Base-by-base conservation (phyloP, 2,888 invertebrate genomes). In the Mactromeris polynyma region DNA sequence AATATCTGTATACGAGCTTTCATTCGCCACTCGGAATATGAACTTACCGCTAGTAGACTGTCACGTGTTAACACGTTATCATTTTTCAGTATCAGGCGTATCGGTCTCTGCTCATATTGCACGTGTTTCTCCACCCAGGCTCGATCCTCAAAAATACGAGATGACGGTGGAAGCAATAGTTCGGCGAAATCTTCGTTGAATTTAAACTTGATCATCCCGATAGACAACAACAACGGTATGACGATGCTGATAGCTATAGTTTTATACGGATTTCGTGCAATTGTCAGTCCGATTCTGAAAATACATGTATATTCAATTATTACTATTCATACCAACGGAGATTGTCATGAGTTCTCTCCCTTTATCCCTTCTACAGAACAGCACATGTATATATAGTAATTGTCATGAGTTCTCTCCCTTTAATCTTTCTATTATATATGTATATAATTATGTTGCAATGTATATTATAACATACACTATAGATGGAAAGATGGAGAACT, bases 141-240 rank as follows among this genome's bases (percentile, higher is more conserved):
- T 17, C 90, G 88, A 69, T 92, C 92, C 33, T 81, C 86, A 46
- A 83, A 83, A 19, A 92, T 92, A 3, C 92, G 88, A 21, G 92
- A 92, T 17, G 85, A 77, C 11, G 89, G 90, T 3, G 92, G 92
- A 1, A 92, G 77, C 2, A 92, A 86, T 0, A 91, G 83, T 17
- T 91, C 89, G 0, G 92, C 90, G 46, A 92, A 91, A 64, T 92
- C 92, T 81, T 90, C 88, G 79, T 92, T 88, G 26, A 92, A 88
- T 58, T 85, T 80, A 81, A 88, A 92, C 51, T 90, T 86, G 9
- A 90, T 83, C 58, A 90, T 90, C 0, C 92, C 92, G 40, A 91
- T 87, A 51, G 82, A 82, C 26, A 91, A 81, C 19, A 91, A 69
- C 11, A 78, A 73, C 1, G 91, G 91, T 11, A 89, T 51, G 4